Evolutionary conservation across 2,797 vertebrate genomes (phyloP).

Genomic region (Podargus strigoides): DNA sequence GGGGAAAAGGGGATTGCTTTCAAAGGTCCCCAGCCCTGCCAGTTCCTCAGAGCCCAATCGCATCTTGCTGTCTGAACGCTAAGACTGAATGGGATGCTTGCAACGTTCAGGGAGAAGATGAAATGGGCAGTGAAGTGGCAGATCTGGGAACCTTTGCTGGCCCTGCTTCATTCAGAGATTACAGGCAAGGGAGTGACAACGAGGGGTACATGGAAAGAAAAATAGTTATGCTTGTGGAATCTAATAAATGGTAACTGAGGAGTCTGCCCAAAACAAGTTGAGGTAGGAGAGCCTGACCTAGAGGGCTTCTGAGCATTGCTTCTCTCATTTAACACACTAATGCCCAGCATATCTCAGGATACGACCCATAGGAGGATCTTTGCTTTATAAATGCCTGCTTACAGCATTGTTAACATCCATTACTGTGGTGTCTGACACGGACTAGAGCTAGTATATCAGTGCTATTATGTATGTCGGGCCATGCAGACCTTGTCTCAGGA

Average conservation of each 20-base stretch:
- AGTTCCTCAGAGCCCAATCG: slow-evolving; percentile 61
- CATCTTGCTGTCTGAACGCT: slow-evolving; percentile 75
- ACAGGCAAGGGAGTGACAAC: not conserved
- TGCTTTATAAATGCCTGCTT: not conserved
- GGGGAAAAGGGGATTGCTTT: not conserved
- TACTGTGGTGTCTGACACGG: not conserved
- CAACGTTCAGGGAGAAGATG: slow-evolving; percentile 77
- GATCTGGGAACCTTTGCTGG: slow-evolving; percentile 60
- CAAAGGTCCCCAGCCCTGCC: slow-evolving; percentile 70
- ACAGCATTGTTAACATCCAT: not conserved
- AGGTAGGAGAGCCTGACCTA: not conserved
- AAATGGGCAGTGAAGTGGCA: slow-evolving; percentile 60
- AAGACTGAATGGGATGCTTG: slow-evolving; percentile 31
- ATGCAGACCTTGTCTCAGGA: not conserved
- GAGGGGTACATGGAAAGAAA: not conserved
- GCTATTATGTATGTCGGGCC: not conserved
- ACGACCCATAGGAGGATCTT: not conserved
- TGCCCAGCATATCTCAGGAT: slow-evolving; percentile 7
- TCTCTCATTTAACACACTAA: not conserved
- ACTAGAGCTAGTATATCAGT: not conserved
- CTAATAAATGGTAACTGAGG: not conserved
- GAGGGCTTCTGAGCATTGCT: slow-evolving; percentile 3
- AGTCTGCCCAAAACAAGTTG: not conserved
- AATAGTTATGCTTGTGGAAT: not conserved
- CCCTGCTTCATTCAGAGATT: not conserved